Evolutionary conservation across 1,140 invertebrate species (phyloP).

Genomic region (Tyrophagus putrescentiae): DNA sequence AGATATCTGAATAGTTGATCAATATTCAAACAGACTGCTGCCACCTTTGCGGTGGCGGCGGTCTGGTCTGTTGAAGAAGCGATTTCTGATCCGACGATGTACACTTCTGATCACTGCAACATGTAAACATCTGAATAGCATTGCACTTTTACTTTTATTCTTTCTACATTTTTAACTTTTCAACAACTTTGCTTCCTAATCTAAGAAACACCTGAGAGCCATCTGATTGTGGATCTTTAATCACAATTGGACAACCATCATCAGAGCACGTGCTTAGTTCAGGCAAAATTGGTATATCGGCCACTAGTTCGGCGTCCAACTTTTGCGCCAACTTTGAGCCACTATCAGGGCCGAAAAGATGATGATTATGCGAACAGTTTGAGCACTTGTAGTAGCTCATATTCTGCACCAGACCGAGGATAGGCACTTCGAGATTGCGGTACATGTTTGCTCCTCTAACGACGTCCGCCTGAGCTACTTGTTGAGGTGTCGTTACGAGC

Average conservation of each 20-base stretch:
- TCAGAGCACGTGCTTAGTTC: not conserved
- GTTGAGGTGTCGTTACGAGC: conserved; percentile 70
- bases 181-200: not conserved
- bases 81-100: conserved; percentile 13
- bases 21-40: conserved; percentile 3
- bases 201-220: not conserved
- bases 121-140: too few species aligned
- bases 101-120: not conserved
- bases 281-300: conserved; percentile 7
- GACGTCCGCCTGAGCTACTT: conserved; percentile 61
- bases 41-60: not conserved
- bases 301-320: conserved; percentile 24
- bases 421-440: conserved; percentile 52
- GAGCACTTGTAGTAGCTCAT: conserved; percentile 52
- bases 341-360: conserved; percentile 30
- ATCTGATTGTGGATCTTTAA: not conserved
- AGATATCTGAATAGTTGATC: conserved; percentile 15
- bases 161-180: not conserved
- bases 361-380: conserved; percentile 41
- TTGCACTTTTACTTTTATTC: not conserved
- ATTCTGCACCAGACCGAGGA: conserved; percentile 67
- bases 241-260: not conserved
- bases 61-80: conserved; percentile 12
- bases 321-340: conserved; percentile 28
- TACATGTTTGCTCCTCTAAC: conserved; percentile 36